Evolutionary conservation across 2,113 vertebrate genomes (phyloP), one percentile per base, ranked within the genome.

Genomic region (Barnardius zonarius): DNA sequence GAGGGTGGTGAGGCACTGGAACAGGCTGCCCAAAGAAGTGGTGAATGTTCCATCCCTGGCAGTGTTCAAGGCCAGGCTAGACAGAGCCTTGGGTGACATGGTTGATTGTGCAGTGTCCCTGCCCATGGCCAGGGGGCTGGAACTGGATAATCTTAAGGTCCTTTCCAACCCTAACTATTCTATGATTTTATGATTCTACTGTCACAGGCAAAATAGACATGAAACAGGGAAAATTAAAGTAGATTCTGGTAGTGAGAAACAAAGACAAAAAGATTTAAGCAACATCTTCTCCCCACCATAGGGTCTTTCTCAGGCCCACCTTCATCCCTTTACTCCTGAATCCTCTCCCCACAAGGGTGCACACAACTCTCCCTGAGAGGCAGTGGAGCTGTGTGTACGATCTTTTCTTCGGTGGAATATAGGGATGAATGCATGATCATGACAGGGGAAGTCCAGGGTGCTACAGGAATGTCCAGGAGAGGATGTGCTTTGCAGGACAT

Each of bases 261-360:
- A 64, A 67, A 44, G 51, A 68, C 17, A 72, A 17, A 76, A 54
- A 66, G 7, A 54, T 41, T 44, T 35, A 87, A 84, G 6, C 11
- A 83, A 7, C n/a, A 64, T 18, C n/a, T n/a, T n/a, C 24, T 18
- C 16, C 10, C 13, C 7, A 33, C 3, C 3, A 19, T 30, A 48
- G 17, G 7, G 35, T 55, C 14, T 41, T 57, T 43, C 17, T 33
- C 16, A 35, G 1, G 3, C 7, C 4, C 20, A 28, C 0, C 30
- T 13, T 14, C 8, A 5, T 14, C 17, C 6, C 14, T 37, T 57
- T 27, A 1, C 35, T 48, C 18, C 25, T 0, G 0, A 33, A 17
- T 54, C 9, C 24, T 64, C 22, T 70, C 49, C 8, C 20, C 28
- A 10, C 24, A 46, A 61, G 15, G 27, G 33, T 70, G 66, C 57